Evolutionary conservation across 2,797 vertebrate genomes (phyloP), one percentile per base, ranked within the genome.

Genomic region (Danio jaintianensis): DNA sequence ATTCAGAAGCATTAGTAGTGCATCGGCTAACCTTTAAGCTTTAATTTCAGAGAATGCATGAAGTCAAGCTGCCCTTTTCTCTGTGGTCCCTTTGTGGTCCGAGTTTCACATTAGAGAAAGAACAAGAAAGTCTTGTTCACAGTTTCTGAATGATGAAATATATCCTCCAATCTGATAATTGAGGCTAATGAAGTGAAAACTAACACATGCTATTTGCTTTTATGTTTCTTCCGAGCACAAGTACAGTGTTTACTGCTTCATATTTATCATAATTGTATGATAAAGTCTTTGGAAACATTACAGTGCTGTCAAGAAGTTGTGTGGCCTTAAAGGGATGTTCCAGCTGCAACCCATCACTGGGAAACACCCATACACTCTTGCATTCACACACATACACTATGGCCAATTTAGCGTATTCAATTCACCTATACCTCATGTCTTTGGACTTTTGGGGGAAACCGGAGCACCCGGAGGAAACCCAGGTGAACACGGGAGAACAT

Each of bases 31-130:
- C 50, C 36, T 70, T 36, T 70, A 40, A 18, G 29, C 48, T 70
- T 70, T 53, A 40, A 70, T 53, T 20, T 53, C 36, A 20, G 16
- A 20, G 48, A 53, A 53, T 70, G 67, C 67, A 42, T 70, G 67
- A 10, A 70, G 7, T 40, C 1, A 40, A 36, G 15, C 66, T 11
- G 15, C 15, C 38, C 6, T 7, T 40, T 40, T 40, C 29, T 50
- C 15, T 38, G 16, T 53, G 7, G 67, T 16, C 6, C 4, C 16
- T 9, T 38, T 12, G n/a, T n/a, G n/a, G n/a, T n/a, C n/a, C n/a
- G 48, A 69, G 38, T 5, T 18, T n/a, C 7, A 36, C 4, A 45
- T 43, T 66, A 20, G 3, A 36, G 43, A 66, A 66, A 45, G 42
- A 4, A 8, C 12, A 29, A 29, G 29, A 29, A 29, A 29, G 16